phyloP scores from a whole-genome alignment of 2,113 vertebrate genomes.

The Sarotherodon lohbergeri region DNA sequence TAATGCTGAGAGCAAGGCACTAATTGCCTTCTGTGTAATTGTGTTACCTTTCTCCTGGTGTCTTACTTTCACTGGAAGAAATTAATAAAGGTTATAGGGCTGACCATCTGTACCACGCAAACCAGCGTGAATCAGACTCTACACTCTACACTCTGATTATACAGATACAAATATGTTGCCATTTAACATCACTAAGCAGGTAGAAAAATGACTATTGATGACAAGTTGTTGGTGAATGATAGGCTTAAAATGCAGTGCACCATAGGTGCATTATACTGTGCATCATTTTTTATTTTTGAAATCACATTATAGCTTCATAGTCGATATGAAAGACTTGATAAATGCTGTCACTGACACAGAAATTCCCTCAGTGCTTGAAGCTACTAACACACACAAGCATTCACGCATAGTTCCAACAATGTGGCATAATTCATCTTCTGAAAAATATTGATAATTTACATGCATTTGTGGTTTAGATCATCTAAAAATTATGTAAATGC shows the following conservation, averaged over 20 bases:
- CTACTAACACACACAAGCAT: background rate
- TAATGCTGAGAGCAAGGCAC: constrained; percentile 57
- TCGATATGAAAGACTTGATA: constrained; percentile 61
- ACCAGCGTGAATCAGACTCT: constrained; percentile 2
- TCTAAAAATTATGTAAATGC: constrained; percentile 12
- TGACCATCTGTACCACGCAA: constrained; percentile 50
- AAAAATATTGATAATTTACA: constrained; percentile 39
- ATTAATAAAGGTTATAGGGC: constrained; percentile 36
- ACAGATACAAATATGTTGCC: constrained; percentile 18
- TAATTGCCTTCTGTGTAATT: constrained; percentile 69
- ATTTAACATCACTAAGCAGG: constrained; percentile 30
- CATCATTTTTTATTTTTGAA: constrained; percentile 54
- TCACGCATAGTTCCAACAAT: background rate
- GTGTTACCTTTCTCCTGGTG: constrained; percentile 53
- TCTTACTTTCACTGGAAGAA: constrained; percentile 6
- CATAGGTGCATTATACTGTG: constrained; percentile 14
- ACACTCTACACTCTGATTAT: background rate
- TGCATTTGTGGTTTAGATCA: constrained; percentile 11
- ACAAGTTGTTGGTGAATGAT: constrained; percentile 51
- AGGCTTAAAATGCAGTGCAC: constrained; percentile 23
- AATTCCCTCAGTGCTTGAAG: background rate
- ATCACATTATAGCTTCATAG: constrained; percentile 60
- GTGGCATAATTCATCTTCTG: constrained; percentile 28
- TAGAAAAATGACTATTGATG: constrained; percentile 20
- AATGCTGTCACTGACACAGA: constrained; percentile 31